Evolutionary conservation across 2,113 vertebrate genomes (phyloP).

Genomic region (Trogon melanurus): DNA sequence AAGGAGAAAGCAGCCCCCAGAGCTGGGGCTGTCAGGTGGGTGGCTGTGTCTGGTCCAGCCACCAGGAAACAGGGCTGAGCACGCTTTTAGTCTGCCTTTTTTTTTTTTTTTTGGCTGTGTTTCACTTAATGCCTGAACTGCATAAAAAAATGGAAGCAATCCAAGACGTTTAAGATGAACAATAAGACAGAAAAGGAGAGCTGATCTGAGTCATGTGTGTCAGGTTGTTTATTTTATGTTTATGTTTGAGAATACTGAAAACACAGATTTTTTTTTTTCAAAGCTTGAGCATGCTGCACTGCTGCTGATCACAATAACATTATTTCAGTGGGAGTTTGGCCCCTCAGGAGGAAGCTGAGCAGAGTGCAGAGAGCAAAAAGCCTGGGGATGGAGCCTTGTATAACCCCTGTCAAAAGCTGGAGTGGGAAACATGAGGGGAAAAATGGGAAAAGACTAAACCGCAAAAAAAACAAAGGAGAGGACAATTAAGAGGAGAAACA

Average conservation of each 20-base stretch:
- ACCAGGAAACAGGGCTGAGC: background rate
- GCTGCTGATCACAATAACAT: background rate
- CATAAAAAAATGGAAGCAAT: background rate
- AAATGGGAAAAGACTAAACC: background rate
- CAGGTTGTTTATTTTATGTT: slow-evolving; percentile 23
- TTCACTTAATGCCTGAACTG: slow-evolving; percentile 10
- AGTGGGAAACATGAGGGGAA: background rate
- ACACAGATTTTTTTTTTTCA: background rate
- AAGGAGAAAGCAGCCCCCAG: background rate
- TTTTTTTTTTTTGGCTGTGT: background rate
- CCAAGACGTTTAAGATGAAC: background rate
- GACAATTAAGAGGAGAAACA: background rate
- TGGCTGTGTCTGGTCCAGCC: accelerated
- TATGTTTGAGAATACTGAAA: background rate
- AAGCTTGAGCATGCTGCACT: background rate
- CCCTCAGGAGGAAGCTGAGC: background rate
- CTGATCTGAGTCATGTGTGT: slow-evolving; percentile 9
- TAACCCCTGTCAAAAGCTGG: background rate
- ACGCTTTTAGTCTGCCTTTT: background rate
- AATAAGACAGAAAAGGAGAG: slow-evolving; percentile 2
- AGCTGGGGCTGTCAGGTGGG: background rate
- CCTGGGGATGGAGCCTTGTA: background rate
- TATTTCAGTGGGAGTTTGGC: background rate
- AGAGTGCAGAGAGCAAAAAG: background rate
- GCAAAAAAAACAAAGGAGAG: background rate